phyloP scores from a whole-genome alignment of 2,797 vertebrate species.

The Argya squamiceps region DNA sequence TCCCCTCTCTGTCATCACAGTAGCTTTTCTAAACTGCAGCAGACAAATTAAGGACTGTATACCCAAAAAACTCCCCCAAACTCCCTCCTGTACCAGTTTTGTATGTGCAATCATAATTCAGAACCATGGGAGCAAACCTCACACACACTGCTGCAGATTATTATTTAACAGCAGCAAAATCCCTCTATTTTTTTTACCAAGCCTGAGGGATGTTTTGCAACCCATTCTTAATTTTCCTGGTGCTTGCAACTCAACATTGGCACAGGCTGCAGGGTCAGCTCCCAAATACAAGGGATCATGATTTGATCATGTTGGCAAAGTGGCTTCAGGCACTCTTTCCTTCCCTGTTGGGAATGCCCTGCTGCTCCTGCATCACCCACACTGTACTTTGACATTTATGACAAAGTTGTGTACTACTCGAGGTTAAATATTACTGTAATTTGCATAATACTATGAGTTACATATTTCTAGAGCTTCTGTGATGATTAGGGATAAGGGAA shows the following conservation, averaged over 20 bases:
- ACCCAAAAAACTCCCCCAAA: neutral
- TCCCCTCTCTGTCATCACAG: neutral
- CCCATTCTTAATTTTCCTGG: neutral
- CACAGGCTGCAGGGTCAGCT: neutral
- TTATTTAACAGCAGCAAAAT: neutral
- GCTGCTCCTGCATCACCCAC: neutral
- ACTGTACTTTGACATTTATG: neutral
- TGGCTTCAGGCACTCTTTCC: neutral
- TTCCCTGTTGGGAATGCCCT: neutral
- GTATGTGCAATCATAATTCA: neutral
- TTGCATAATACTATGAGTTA: neutral
- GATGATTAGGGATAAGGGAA: neutral
- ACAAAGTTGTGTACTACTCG: neutral
- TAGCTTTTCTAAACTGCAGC: neutral
- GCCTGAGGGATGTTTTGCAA: neutral
- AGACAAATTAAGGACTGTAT: neutral
- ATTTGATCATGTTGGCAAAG: neutral
- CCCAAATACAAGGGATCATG: neutral
- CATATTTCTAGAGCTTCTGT: neutral
- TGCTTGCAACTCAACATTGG: neutral
- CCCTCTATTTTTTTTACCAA: neutral
- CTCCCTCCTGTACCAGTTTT: neutral
- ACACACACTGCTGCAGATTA: rapidly evolving
- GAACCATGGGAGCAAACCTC: neutral
- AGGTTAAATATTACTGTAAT: neutral